Conservation (phyloP, 2,888 invertebrate species). For the Nudaria mundana region DNA sequence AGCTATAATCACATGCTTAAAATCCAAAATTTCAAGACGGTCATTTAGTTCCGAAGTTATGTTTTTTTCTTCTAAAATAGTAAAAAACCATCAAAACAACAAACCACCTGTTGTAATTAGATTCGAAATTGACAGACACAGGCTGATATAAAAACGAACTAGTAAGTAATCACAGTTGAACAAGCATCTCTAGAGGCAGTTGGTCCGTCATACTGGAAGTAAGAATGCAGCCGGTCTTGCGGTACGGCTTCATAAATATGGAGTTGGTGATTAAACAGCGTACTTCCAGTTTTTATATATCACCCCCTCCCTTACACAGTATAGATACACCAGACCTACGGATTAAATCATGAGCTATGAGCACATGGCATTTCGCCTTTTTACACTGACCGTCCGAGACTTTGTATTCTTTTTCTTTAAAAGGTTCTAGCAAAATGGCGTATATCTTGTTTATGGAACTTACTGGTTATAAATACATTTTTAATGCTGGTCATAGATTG, state of each 20-base stretch:
- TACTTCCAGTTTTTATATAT: constrained; percentile 54
- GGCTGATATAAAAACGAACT: constrained; percentile 32
- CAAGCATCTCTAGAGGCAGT: constrained; percentile 30
- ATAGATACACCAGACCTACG: constrained; percentile 26
- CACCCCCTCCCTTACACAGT: constrained; percentile 36
- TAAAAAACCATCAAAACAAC: too few relatives aligned
- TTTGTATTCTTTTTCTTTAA: constrained; percentile 22
- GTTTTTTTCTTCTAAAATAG: too few relatives aligned
- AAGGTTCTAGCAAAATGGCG: constrained; percentile 14
- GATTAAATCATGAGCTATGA: constrained; percentile 40
- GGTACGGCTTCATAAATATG: constrained; percentile 70
- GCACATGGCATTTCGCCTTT: constrained; percentile 12
- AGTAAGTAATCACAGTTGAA: constrained; percentile 42
- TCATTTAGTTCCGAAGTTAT: too few relatives aligned
- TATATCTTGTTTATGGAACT: constrained; percentile 13
- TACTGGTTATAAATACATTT: constrained; percentile 15
- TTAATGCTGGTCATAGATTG: constrained; percentile 1
- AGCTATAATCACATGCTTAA: too few relatives aligned
- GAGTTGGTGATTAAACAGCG: constrained; percentile 65
- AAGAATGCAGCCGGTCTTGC: constrained; percentile 69
- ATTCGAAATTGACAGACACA: constrained; percentile 17
- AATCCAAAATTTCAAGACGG: too few relatives aligned
- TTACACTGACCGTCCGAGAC: constrained; percentile 17
- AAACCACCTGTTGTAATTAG: constrained; percentile 16
- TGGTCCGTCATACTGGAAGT: constrained; percentile 37